Percentiles rank a stretch among this genome's conserved stretches.
These are phyloP conservation scores for Mnemiopsis leidyi DNA, from an alignment of 37 sponge, comb jelly and placozoan species.

Conservation along the genomic window DNA sequence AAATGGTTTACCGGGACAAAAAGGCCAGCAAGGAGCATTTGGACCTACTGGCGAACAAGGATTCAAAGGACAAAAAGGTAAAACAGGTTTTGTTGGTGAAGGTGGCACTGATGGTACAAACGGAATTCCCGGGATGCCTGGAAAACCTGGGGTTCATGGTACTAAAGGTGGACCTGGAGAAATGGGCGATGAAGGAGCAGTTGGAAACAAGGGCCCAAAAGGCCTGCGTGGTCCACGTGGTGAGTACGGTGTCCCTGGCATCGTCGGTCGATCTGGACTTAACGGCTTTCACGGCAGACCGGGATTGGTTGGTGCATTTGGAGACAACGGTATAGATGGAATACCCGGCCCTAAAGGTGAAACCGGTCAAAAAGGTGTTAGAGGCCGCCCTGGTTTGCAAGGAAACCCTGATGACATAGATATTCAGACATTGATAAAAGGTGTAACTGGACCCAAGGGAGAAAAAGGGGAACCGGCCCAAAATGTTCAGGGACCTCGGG, in stretches of 20 bases:
- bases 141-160: neutral
- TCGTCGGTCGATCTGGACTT: neutral
- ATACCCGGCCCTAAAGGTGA: neutral
- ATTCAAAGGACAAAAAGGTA: conserved; percentile 30
- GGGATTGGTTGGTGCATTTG: neutral
- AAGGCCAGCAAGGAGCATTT: neutral
- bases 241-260: conserved; percentile 5
- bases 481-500: neutral
- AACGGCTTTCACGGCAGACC: conserved; percentile 42
- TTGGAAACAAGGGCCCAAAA: neutral
- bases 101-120: neutral
- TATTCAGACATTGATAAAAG: neutral
- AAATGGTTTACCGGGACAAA: conserved; percentile 18
- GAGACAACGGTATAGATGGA: neutral
- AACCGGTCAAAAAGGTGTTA: neutral
- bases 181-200: neutral
- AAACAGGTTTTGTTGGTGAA: neutral
- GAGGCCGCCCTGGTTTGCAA: neutral
- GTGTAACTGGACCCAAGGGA: neutral
- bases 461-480: conserved; percentile 18
- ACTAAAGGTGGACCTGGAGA: neutral
- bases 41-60: conserved; percentile 32
- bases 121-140: conserved; percentile 4
- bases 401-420: conserved; percentile 58
- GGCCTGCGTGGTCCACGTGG: neutral